Percentiles rank a stretch among this genome's conserved stretches.
phyloP scores from a whole-genome alignment of 2,888 invertebrate genomes.

The Campoplex capitator region DNA sequence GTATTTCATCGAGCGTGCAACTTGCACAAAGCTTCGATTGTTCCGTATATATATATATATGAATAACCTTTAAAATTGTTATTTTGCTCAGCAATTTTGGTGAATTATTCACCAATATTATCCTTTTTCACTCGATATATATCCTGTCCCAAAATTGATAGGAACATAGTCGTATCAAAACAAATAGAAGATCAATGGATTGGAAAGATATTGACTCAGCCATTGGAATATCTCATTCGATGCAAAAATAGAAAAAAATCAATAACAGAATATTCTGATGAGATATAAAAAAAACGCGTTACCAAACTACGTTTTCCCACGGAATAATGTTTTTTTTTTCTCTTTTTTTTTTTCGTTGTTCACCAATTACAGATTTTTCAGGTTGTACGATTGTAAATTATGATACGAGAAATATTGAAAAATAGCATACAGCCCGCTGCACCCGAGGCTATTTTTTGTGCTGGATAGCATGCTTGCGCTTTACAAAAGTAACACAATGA shows the following conservation, averaged over 20 bases:
- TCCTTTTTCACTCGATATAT: not conserved
- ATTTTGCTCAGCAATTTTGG: conserved; percentile 23
- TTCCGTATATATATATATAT: not conserved
- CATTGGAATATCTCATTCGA: not conserved
- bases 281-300: not conserved
- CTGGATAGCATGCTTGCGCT: no score
- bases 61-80: not conserved
- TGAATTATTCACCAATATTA: conserved; percentile 7
- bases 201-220: not conserved
- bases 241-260: not conserved
- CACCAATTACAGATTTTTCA: not conserved
- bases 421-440: no score
- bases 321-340: not conserved
- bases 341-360: not conserved
- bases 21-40: conserved; percentile 14
- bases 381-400: not conserved
- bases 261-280: not conserved
- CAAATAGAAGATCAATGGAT: not conserved
- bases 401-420: not conserved
- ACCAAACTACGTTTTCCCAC: not conserved
- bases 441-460: no score
- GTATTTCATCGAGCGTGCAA: conserved; percentile 42
- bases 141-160: not conserved
- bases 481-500: no score
- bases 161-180: not conserved